A percentile compares a stretch with the other conserved stretches of the same genome.
Conservation (phyloP, 2,113 vertebrate genomes). For the Chiloscyllium plagiosum region DNA sequence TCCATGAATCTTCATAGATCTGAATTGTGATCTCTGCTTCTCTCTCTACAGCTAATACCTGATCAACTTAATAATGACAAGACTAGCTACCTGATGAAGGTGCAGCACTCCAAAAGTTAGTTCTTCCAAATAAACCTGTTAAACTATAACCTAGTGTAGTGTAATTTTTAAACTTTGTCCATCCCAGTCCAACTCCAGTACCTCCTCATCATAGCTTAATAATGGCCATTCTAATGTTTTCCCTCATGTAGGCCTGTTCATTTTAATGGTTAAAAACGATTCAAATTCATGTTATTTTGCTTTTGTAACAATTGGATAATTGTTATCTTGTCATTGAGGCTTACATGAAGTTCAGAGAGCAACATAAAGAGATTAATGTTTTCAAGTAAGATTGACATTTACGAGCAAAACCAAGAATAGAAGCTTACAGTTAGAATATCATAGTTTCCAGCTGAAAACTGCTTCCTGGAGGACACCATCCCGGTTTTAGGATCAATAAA, state of each 20-base stretch:
- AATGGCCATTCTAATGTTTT: background rate
- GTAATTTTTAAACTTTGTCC: no score
- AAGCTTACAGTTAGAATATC: constrained; percentile 87
- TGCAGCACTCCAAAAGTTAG: no score
- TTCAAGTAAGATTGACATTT: background rate
- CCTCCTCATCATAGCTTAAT: no score
- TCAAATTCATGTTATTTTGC: background rate
- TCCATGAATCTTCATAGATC: background rate
- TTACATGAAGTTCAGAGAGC: background rate
- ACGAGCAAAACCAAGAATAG: background rate
- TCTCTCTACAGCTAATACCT: background rate
- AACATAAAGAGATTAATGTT: background rate
- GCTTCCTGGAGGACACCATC: constrained; percentile 87
- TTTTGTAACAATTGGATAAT: background rate
- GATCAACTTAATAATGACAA: background rate
- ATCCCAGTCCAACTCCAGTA: no score
- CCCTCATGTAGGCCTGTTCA: background rate
- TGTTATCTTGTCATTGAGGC: background rate
- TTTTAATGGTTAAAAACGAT: no score
- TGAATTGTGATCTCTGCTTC: background rate
- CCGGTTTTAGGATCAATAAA: constrained; percentile 94
- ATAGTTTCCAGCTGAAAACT: constrained; percentile 82
- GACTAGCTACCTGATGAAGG: no score
- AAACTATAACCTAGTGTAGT: no score
- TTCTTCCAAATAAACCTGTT: no score